Base-by-base conservation (phyloP, 2,113 vertebrate species). In the Pangasianodon hypophthalmus region DNA sequence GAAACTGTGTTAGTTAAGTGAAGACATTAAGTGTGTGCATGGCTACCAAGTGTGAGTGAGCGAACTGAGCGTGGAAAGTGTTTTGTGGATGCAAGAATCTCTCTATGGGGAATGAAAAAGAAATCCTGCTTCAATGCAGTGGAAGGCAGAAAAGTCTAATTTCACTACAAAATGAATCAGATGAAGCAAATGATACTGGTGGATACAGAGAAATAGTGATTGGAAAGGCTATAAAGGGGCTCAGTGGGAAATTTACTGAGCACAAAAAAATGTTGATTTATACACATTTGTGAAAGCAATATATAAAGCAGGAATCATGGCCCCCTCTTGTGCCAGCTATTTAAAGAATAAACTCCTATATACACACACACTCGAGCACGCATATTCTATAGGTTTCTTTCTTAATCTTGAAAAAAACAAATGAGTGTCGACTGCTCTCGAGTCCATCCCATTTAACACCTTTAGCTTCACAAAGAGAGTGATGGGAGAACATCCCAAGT, bases 1-100 rank as follows among this genome's bases (percentile, higher is more conserved):
- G 91, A 90, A 90, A 90, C 83, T 1, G 83, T 86, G 91, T 92
- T 92, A 92, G 91, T 92, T 90, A 73, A 77, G 91, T 89, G 89
- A 87, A 79, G 80, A 88, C 84, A 82, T 86, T 69, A 90, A 90
- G 89, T 92, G 91, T 92, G 80, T 87, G 89, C 84, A 37, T 58
- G 87, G 79, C 89, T 90, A 92, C 88, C 84, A 88, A 71, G 87
- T 88, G 91, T 87, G 86, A 84, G 91, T 87, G 91, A 71, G 87
- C n/a, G 75, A 67, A 83, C 84, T 46, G 75, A 87, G 91, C 88
- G 58, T 90, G 84, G 50, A 90, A 86, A 71, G 85, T 86, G 89
- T 90, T 90, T 60, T 56, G 89, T 82, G 89, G 87, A 91, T 90
- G 91, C 89, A 88, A 85, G 71, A 86, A 90, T 82, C 50, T 88